These are phyloP conservation scores for Lathamus discolor DNA, from an alignment of 2,113 vertebrate genomes.

Conservation along the genomic window DNA sequence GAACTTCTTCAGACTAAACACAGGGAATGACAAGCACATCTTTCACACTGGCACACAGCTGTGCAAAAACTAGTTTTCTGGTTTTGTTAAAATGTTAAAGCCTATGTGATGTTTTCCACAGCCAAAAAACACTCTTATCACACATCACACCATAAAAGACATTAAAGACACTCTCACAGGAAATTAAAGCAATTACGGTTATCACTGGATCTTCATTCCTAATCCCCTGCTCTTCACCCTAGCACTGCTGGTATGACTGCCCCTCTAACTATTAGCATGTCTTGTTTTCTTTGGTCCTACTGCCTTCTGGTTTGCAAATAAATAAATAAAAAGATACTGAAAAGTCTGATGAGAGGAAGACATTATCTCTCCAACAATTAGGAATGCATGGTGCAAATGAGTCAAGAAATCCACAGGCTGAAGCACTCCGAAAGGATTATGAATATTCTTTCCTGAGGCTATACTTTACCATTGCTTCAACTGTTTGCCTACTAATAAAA, in stretches of 20 bases:
- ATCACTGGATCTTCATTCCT: neutral
- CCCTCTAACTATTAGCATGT: neutral
- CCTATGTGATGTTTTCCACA: neutral
- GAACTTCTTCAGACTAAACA: neutral
- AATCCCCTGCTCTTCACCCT: neutral
- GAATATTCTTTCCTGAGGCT: constrained; percentile 12
- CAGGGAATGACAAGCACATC: neutral
- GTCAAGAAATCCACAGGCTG: neutral
- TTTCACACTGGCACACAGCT: neutral
- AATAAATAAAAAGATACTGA: neutral
- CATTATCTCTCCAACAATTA: neutral
- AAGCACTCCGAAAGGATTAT: neutral
- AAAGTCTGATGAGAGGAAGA: constrained; percentile 3
- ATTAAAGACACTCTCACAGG: neutral
- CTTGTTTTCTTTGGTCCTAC: neutral
- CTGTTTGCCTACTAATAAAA: constrained; percentile 10
- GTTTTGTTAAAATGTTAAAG: neutral
- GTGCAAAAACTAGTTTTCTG: neutral
- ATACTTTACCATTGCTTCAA: neutral
- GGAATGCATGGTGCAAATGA: neutral
- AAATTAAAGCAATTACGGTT: constrained; percentile 1
- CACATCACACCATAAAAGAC: neutral
- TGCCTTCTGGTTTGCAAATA: neutral
- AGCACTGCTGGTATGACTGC: neutral
- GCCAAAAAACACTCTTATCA: neutral